Evolutionary conservation across 2,888 invertebrate genomes (phyloP).

Genomic region (Cremastinae sp.): DNA sequence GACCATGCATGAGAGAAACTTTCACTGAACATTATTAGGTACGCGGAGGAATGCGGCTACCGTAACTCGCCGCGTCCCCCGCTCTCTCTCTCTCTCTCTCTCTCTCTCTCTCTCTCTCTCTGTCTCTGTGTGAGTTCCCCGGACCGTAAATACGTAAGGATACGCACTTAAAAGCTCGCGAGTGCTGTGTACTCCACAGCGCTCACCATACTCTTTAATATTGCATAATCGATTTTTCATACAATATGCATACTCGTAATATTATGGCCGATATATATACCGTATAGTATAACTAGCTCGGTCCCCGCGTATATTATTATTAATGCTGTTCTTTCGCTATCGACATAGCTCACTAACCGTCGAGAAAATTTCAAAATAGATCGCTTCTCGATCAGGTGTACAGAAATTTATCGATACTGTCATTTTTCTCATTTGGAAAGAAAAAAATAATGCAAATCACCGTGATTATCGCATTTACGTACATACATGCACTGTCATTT

Average conservation of each 20-base stretch:
- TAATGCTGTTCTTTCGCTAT: too few species aligned
- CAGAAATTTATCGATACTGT: too few species aligned
- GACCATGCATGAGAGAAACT: constrained; percentile 75
- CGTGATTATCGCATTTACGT: too few species aligned
- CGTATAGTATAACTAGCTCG: constrained; percentile 27
- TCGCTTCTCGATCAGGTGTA: neutral
- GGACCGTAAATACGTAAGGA: constrained; percentile 27
- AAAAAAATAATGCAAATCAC: too few species aligned
- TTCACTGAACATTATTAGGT: constrained; percentile 79
- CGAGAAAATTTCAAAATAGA: constrained; percentile 24
- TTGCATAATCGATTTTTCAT: constrained; percentile 67
- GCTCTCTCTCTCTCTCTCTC: constrained; percentile 31
- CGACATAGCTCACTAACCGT: constrained; percentile 16
- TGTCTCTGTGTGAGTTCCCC: constrained; percentile 28
- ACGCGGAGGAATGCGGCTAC: constrained; percentile 79
- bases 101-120: constrained; percentile 35
- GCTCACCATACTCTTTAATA: constrained; percentile 56
- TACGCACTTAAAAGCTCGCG: constrained; percentile 41
- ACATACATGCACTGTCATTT: too few species aligned
- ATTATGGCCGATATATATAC: constrained; percentile 28
- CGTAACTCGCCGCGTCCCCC: constrained; percentile 72
- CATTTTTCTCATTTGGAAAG: too few species aligned
- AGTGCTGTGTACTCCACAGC: constrained; percentile 30
- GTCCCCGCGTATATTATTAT: constrained; percentile 19
- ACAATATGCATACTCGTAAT: constrained; percentile 4